These are phyloP conservation scores for Lottia scabra DNA, from an alignment of 2,888 invertebrate genomes.

Conservation along the genomic window DNA sequence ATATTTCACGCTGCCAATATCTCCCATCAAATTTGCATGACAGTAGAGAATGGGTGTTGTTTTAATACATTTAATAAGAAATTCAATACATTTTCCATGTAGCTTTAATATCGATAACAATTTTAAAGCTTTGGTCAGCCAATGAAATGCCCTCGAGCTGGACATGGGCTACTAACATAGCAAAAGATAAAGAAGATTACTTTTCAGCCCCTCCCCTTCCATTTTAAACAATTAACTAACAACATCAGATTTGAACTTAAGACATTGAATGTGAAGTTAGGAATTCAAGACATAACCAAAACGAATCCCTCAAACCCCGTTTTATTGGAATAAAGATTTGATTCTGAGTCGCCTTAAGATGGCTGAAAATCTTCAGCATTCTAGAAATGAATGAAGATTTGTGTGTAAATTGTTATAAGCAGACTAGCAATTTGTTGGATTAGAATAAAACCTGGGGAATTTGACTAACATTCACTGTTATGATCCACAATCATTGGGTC, in stretches of 20 bases:
- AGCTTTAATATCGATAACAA: not conserved
- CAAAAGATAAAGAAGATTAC: not conserved
- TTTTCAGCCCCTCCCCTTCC: not conserved
- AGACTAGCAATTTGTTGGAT: not conserved
- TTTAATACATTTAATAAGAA: not conserved
- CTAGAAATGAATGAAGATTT: not conserved
- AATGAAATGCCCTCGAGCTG: conserved; percentile 1
- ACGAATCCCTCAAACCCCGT: too few species aligned
- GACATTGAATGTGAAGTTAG: too few species aligned
- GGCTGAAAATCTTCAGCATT: not conserved
- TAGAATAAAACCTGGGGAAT: too few species aligned
- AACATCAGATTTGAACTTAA: not conserved
- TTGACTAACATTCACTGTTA: too few species aligned
- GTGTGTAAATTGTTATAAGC: not conserved
- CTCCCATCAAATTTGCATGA: conserved; percentile 15
- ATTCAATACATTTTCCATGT: not conserved
- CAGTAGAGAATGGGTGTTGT: conserved; percentile 7
- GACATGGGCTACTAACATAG: not conserved
- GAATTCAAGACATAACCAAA: too few species aligned
- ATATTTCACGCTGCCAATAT: conserved; percentile 18
- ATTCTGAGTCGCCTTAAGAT: not conserved
- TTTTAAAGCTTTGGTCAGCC: conserved; percentile 1
- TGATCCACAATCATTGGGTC: too few species aligned
- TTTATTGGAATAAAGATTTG: too few species aligned
- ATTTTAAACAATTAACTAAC: not conserved